Evolutionary conservation across 2,888 invertebrate species (phyloP).

Genomic region (Plebejus melissa): DNA sequence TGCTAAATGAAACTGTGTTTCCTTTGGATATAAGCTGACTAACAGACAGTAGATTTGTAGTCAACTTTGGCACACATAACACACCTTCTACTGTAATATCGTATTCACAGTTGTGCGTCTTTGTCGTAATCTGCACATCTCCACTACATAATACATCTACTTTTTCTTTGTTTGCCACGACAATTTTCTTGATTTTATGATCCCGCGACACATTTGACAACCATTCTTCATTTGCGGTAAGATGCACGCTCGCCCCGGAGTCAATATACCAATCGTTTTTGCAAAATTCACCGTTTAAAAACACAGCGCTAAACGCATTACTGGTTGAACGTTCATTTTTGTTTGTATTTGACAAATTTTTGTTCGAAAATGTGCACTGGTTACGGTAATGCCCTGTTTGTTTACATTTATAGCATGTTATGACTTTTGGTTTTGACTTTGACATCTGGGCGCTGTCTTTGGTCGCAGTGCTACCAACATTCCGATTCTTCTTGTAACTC

Average conservation of each 20-base stretch:
- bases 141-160: slow-evolving; percentile 34
- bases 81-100: slow-evolving; percentile 36
- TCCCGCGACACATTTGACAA: slow-evolving; percentile 31
- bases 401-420: slow-evolving; percentile 38
- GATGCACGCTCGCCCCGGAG: slow-evolving; percentile 39
- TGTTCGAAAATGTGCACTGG: slow-evolving; percentile 35
- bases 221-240: slow-evolving; percentile 34
- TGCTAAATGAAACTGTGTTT: slow-evolving; percentile 37
- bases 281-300: slow-evolving; percentile 38
- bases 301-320: slow-evolving; percentile 40
- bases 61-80: slow-evolving; percentile 35
- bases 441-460: slow-evolving; percentile 35
- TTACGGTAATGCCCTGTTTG: slow-evolving; percentile 38
- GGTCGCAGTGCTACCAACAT: slow-evolving; percentile 35
- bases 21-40: slow-evolving; percentile 38
- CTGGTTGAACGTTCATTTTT: slow-evolving; percentile 33
- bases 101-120: slow-evolving; percentile 30
- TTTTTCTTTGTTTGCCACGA: slow-evolving; percentile 35
- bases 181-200: slow-evolving; percentile 32
- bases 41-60: slow-evolving; percentile 35
- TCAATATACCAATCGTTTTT: slow-evolving; percentile 40
- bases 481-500: slow-evolving; percentile 36
- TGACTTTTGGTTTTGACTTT: slow-evolving; percentile 34
- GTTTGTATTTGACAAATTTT: slow-evolving; percentile 34
- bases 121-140: slow-evolving; percentile 34